Percentiles rank a stretch among this genome's conserved stretches.
Conservation (phyloP, 1,140 invertebrate species). For the Alviniconcha marisindica region DNA sequence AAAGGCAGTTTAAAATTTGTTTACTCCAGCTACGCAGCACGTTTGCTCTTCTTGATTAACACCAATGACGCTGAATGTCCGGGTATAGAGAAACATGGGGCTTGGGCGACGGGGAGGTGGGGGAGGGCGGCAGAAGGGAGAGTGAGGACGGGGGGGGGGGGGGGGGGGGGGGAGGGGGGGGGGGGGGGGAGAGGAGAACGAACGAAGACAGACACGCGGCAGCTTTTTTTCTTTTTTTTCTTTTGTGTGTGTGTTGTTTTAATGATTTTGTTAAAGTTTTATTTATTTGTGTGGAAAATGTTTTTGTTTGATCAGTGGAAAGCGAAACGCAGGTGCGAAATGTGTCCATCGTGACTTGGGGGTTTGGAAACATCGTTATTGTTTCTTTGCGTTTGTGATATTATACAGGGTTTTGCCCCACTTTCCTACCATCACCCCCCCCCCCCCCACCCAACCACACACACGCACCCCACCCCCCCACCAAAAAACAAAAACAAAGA, state of each 20-base stretch:
- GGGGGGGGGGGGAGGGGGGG: not conserved
- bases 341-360: not conserved
- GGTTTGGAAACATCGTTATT: not conserved
- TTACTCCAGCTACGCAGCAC: not conserved
- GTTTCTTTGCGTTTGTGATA: too few relatives aligned
- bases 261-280: too few relatives aligned
- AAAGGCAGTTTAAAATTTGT: conserved; percentile 33
- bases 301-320: not conserved
- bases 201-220: too few relatives aligned
- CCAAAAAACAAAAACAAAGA: too few relatives aligned
- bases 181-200: not conserved
- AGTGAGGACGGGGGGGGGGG: too few relatives aligned
- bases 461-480: too few relatives aligned
- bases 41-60: conserved; percentile 31
- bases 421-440: too few relatives aligned
- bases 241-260: not conserved
- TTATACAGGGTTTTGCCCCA: too few relatives aligned
- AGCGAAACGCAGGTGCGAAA: not conserved
- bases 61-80: not conserved
- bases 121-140: too few relatives aligned
- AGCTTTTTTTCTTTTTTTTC: not conserved
- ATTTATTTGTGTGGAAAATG: not conserved
- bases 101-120: too few relatives aligned
- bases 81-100: too few relatives aligned
- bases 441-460: too few relatives aligned